A percentile compares a stretch with the other conserved stretches of the same genome.
These are phyloP conservation scores for Charina bottae DNA, from an alignment of 2,113 vertebrate species.

Conservation along the genomic window DNA sequence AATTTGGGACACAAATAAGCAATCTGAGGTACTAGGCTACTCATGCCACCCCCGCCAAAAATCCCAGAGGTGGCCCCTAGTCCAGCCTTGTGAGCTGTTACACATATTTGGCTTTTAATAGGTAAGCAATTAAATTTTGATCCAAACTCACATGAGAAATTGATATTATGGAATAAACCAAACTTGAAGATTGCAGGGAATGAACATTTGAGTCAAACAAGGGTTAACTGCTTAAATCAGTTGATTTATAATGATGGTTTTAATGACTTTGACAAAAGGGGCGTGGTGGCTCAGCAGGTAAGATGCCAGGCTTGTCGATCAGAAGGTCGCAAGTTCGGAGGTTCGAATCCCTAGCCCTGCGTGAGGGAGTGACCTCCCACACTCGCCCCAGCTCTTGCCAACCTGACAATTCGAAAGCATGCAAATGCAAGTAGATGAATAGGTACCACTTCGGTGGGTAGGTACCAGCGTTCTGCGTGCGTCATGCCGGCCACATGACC, in stretches of 20 bases:
- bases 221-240: background rate
- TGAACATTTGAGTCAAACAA: background rate
- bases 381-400: too few species aligned
- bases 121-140: background rate
- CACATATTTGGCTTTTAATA: background rate
- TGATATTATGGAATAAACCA: background rate
- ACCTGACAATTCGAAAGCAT: too few species aligned
- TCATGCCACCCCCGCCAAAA: too few species aligned
- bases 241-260: background rate
- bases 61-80: background rate
- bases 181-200: background rate
- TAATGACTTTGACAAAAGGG: background rate
- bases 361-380: too few species aligned
- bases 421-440: too few species aligned
- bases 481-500: too few species aligned
- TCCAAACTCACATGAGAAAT: background rate
- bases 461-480: too few species aligned
- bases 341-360: too few species aligned
- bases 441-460: too few species aligned
- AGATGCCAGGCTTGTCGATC: too few species aligned
- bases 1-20: background rate
- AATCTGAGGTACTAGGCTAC: background rate
- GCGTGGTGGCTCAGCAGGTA: too few species aligned
- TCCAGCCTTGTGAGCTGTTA: background rate
- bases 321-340: too few species aligned